Conservation (phyloP, 2,888 invertebrate genomes). For the Harpagoxenus sublaevis region DNA sequence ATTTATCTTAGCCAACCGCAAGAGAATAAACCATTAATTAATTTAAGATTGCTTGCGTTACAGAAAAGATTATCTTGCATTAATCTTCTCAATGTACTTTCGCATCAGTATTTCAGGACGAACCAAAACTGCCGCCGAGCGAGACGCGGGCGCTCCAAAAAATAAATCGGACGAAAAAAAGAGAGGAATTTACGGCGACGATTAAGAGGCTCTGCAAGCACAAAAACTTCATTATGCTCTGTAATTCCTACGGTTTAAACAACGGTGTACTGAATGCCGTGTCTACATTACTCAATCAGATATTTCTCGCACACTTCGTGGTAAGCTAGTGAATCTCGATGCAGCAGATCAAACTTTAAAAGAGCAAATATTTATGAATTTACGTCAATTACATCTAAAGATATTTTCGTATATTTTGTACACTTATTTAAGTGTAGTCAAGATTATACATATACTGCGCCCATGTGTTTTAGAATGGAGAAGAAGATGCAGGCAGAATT, state of each 20-base stretch:
- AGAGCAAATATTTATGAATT: not conserved
- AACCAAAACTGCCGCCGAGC: slow-evolving; percentile 88
- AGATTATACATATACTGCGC: not conserved
- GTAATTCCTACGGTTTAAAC: slow-evolving; percentile 90
- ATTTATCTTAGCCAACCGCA: not conserved
- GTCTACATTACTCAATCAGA: slow-evolving; percentile 89
- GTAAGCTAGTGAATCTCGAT: slow-evolving; percentile 77
- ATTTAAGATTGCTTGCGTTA: slow-evolving; percentile 16
- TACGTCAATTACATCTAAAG: not conserved
- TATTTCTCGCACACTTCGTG: slow-evolving; percentile 85
- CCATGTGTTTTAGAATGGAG: slow-evolving; percentile 85
- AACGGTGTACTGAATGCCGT: slow-evolving; percentile 92
- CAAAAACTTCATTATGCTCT: slow-evolving; percentile 88
- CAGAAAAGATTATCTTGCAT: slow-evolving; percentile 16
- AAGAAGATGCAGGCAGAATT: slow-evolving; percentile 88
- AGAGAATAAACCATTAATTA: slow-evolving; percentile 13
- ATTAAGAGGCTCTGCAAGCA: slow-evolving; percentile 87
- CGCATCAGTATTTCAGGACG: slow-evolving; percentile 87
- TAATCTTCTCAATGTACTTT: slow-evolving; percentile 64
- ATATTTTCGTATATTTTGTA: not conserved
- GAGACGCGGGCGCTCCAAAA: slow-evolving; percentile 80
- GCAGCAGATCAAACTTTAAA: not conserved
- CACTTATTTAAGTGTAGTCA: not conserved
- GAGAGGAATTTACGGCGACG: slow-evolving; percentile 79
- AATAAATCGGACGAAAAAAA: slow-evolving; percentile 57